A percentile compares a stretch with the other conserved stretches of the same genome.
Evolutionary conservation across 2,113 vertebrate genomes (phyloP).

Genomic region (Ptychochromis oligacanthus): DNA sequence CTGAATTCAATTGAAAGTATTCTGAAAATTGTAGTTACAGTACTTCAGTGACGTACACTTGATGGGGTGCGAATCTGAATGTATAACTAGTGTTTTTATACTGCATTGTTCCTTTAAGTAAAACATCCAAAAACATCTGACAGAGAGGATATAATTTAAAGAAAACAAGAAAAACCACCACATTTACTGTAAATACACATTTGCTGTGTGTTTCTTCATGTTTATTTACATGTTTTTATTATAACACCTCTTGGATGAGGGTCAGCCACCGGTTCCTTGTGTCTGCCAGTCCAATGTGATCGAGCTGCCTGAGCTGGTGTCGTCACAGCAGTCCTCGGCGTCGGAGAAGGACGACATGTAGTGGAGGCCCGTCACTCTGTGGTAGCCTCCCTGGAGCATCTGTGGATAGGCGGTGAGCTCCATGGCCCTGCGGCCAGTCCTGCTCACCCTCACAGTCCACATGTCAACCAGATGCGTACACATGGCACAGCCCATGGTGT

Average conservation of each 20-base stretch:
- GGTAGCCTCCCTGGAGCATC: slow-evolving; percentile 57
- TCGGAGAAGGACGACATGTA: slow-evolving; percentile 77
- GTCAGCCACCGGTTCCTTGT: slow-evolving; percentile 50
- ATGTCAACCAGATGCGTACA: slow-evolving; percentile 77
- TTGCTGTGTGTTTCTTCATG: not conserved
- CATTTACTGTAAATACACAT: slow-evolving; percentile 36
- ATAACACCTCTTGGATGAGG: no score
- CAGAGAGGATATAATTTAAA: not conserved
- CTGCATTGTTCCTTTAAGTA: no score
- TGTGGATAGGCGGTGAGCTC: slow-evolving; percentile 69
- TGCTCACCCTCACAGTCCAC: slow-evolving; percentile 64
- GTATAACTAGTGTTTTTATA: no score
- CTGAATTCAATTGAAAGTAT: no score
- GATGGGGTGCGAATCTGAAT: no score
- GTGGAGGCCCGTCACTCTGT: slow-evolving; percentile 71
- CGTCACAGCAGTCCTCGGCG: slow-evolving; percentile 71
- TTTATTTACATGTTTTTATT: not conserved
- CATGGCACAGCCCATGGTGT: slow-evolving; percentile 69
- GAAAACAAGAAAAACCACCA: not conserved
- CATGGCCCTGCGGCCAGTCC: slow-evolving; percentile 55
- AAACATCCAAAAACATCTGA: no score
- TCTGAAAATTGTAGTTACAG: no score
- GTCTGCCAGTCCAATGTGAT: slow-evolving; percentile 66
- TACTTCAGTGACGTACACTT: no score
- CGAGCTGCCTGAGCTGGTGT: slow-evolving; percentile 62